Base-by-base conservation (phyloP, 2,888 invertebrate species). In the Drosophila helvetica region DNA sequence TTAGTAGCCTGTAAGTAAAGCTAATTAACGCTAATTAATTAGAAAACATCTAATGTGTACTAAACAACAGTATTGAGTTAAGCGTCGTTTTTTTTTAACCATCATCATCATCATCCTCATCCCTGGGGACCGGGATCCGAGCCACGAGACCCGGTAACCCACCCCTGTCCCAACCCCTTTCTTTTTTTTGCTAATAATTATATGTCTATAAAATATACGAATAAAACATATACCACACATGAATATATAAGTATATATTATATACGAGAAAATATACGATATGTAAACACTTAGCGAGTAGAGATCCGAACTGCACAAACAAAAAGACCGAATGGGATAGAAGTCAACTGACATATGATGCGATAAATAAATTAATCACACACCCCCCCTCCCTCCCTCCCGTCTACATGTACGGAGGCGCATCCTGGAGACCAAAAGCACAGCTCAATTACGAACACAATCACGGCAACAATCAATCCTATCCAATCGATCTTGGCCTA, bases 11-110 rank as follows among this genome's bases (percentile, higher is more conserved):
- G 63, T 83, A 83, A 83, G 80, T 81, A 86, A 82, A 79, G 79
- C 83, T 85, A 84, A 84, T 78, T 79, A 68, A 70, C 46, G 65
- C 59, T 62, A 74, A 75, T 63, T 67, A 67, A 75, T 66, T 67
- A 67, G 55, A 51, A 70, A 74, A 65, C 77, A 77, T 86, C 72
- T 83, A 86, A 86, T 86, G 85, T 86, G 85, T 86, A 86, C 85
- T 85, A 86, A 86, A 76, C 72, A 86, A 83, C 86, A 86, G 86
- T 86, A 86, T 86, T 86, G 77, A 76, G 69, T 83, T 85, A 86
- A 83, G 86, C 75, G 74, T 78, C 57, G 59, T 64, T 65, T 71
- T 73, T 71, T 68, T 61, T 18, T 47, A 10, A 38, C 7, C 15
- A 38, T 38, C 10, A 38, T n/a, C 15, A 38, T 38, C 15, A 38